Evolutionary conservation across 2,797 vertebrate genomes (phyloP).

Genomic region (Galagoides demidoff): DNA sequence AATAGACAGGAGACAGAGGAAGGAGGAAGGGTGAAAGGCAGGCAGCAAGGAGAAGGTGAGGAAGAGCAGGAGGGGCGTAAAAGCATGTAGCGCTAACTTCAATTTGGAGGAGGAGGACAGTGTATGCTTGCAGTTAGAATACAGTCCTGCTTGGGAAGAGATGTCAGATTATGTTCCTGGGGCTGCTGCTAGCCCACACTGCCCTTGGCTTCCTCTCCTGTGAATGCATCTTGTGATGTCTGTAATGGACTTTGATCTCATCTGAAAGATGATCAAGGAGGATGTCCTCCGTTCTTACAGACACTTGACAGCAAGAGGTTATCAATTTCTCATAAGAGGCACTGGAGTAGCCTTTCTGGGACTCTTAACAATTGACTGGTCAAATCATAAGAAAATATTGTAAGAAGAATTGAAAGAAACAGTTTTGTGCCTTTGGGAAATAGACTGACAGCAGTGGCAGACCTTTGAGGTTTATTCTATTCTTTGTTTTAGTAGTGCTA

Average conservation of each 20-base stretch:
- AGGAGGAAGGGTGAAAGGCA: fast-evolving
- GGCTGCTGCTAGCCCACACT: neutral
- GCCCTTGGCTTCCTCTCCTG: neutral
- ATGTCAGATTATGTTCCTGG: neutral
- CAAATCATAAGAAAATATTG: slow-evolving; percentile 71
- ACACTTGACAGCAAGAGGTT: slow-evolving; percentile 63
- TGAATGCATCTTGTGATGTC: neutral
- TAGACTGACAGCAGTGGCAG: slow-evolving; percentile 42
- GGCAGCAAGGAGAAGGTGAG: fast-evolving
- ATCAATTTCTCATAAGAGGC: slow-evolving; percentile 65
- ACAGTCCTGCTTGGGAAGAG: neutral
- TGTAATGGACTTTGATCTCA: slow-evolving; percentile 69
- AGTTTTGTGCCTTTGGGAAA: slow-evolving; percentile 67
- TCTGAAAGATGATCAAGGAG: neutral
- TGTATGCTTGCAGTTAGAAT: neutral
- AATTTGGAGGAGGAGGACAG: neutral
- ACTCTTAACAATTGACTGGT: slow-evolving; percentile 68
- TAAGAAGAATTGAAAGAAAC: slow-evolving; percentile 70
- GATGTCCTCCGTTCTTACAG: slow-evolving; percentile 36
- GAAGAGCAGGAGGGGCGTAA: fast-evolving
- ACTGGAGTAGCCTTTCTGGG: slow-evolving; percentile 43
- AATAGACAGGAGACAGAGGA: neutral
- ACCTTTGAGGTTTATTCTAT: slow-evolving; percentile 65
- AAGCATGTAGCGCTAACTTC: neutral
- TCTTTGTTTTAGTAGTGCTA: slow-evolving; percentile 75